Evolutionary conservation across 1,140 invertebrate species (phyloP), one percentile per base, ranked within the genome.

Genomic region (Hesperophylax magnus): DNA sequence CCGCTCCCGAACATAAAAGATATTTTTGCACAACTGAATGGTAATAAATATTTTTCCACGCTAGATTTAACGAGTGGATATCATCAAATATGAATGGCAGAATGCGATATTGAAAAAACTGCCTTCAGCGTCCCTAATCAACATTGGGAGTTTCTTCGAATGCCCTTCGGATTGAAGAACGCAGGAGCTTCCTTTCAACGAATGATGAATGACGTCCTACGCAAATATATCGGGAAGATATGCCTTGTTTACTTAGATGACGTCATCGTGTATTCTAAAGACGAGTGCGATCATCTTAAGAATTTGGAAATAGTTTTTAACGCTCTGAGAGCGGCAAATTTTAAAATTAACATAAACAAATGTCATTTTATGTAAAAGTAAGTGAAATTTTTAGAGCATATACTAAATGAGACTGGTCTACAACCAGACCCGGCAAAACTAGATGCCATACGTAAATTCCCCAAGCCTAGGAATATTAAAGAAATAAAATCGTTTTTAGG

Each of bases 181-280:
- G 3, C 56, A 9, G 0, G 1, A 0, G 18, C 52, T 5, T 1
- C 8, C 0, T 76, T 76, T n/a, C 72, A 76, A 60, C 9, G 72
- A 8, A 9, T 76, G 1, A 76, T 76, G 72, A 24, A 60, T 76
- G 9, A 47, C 18, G n/a, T 60, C 14, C 27, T 72, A 20, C 17
- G 15, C 39, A 47, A 54, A 58, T 27, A 58, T 24, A 31, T 22
- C 31, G 31, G 27, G 9, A 24, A 58, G 14, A 22, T 15, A 58
- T 56, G 22, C 14, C 58, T 76, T 60, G 72, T 76, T 31, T 76
- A 76, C 22, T 17, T 76, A 60, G 72, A 76, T 58, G 72, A 76
- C 34, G 31, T 74, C 18, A n/a, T 74, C 20, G 20, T 72, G 39
- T 67, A 67, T 17, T 20, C 63, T 15, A 67, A 67, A 24, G 20